phyloP scores from a whole-genome alignment of 2,888 invertebrate species.

The Nomada fabriciana region DNA sequence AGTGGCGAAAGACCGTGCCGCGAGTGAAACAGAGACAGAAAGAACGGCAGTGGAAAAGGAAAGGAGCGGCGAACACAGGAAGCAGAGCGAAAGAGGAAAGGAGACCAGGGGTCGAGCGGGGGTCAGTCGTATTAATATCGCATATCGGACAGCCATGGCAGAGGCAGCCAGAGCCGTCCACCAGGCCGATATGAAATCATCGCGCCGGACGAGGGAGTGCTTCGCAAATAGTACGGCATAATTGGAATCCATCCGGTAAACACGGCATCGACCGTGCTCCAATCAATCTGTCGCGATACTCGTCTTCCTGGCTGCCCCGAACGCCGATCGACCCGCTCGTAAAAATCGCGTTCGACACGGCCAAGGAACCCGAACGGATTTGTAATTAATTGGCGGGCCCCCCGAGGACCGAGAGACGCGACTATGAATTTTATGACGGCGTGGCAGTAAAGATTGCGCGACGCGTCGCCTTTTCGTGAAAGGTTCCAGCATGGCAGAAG shows the following conservation, averaged over 20 bases:
- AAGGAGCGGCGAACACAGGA: slow-evolving; percentile 7
- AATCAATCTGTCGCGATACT: slow-evolving; percentile 81
- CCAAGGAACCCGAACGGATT: slow-evolving; percentile 10
- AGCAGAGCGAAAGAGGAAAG: slow-evolving; percentile 55
- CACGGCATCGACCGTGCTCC: slow-evolving; percentile 77
- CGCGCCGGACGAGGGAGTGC: slow-evolving; percentile 80
- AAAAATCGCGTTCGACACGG: slow-evolving; percentile 39
- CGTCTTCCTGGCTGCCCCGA: slow-evolving; percentile 51
- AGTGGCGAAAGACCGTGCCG: slow-evolving; percentile 4
- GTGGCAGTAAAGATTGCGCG: slow-evolving; percentile 48
- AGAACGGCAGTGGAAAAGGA: neutral
- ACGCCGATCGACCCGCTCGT: slow-evolving; percentile 33
- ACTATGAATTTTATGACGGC: slow-evolving; percentile 50
- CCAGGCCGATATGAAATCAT: slow-evolving; percentile 80
- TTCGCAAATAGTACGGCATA: slow-evolving; percentile 82
- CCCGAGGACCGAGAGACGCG: neutral
- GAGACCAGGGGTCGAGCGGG: slow-evolving; percentile 61
- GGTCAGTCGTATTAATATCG: slow-evolving; percentile 83
- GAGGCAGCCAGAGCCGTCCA: slow-evolving; percentile 63
- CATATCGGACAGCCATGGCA: slow-evolving; percentile 80
- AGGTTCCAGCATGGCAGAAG: neutral
- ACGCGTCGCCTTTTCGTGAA: slow-evolving; percentile 23
- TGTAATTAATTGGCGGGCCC: slow-evolving; percentile 40
- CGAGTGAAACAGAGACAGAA: neutral
- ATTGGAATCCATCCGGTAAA: slow-evolving; percentile 83